Base-by-base conservation (phyloP, 2,888 invertebrate genomes). In the Nemurella pictetii region DNA sequence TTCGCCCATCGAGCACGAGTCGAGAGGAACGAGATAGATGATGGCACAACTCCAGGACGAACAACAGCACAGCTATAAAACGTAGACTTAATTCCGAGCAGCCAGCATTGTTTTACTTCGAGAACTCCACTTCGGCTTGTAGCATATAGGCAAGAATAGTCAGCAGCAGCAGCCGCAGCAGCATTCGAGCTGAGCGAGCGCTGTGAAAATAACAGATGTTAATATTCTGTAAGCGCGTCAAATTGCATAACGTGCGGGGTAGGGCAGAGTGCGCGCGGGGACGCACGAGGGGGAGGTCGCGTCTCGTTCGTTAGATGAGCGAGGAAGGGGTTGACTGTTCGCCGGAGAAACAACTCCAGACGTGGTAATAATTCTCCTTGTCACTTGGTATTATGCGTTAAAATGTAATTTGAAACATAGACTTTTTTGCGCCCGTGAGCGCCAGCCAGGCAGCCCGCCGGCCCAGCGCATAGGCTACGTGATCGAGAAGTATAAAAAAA, bases 321-420 rank as follows among this genome's bases (percentile, higher is more conserved):
- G 26, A 28, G 20, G 28, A 26, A n/a, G 30, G 30, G 75, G 75
- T 9, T 5, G 75, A 30, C 32, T 80, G 20, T 80, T 32, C 80
- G n/a, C 25, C 7, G 29, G 30, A 74, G 29, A 80, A 80, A 81
- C 80, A 81, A 81, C 80, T 32, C 28, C 27, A 75, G 75, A 81
- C 30, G 80, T 81, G 80, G 82, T 27, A 82, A 82, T 82, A 82
- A 82, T 82, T 82, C 72, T 82, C 82, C 82, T 72, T 82, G 82
- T 82, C 82, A 82, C 82, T 82, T 29, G 82, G 82, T 72, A 72
- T 82, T 82, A 82, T 72, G 82, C 82, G 82, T 82, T 82, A 82
- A 82, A 82, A 82, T 72, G 82, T 82, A 82, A 82, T 82, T 82
- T 82, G 82, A 82, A 82, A 82, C 82, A 82, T 82, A 82, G 82